These are phyloP conservation scores for Dilophus febrilis DNA, from an alignment of 2,888 invertebrate genomes.

Conservation along the genomic window DNA sequence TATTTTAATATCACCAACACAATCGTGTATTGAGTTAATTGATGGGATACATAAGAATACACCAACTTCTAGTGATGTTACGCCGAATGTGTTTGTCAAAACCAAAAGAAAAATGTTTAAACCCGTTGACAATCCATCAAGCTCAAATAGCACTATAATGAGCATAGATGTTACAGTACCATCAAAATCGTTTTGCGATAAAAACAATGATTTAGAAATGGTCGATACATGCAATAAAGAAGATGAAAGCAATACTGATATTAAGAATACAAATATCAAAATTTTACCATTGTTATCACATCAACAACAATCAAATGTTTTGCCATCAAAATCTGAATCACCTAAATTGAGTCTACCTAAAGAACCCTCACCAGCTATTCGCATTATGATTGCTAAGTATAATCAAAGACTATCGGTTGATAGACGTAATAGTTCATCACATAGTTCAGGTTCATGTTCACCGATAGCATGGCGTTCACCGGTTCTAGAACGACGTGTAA, in stretches of 20 bases:
- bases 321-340: slow-evolving; percentile 19
- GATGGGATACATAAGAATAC: slow-evolving; percentile 11
- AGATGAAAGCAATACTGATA: background rate
- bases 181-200: too few species aligned
- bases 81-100: slow-evolving; percentile 64
- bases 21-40: slow-evolving; percentile 14
- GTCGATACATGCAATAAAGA: background rate
- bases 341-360: slow-evolving; percentile 28
- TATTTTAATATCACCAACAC: slow-evolving; percentile 14
- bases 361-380: slow-evolving; percentile 50
- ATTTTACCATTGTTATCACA: slow-evolving; percentile 38
- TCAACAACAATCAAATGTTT: slow-evolving; percentile 36
- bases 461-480: slow-evolving; percentile 48
- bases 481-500: slow-evolving; percentile 38
- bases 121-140: slow-evolving; percentile 35
- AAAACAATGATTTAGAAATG: slow-evolving; percentile 2
- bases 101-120: slow-evolving; percentile 67
- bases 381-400: slow-evolving; percentile 52
- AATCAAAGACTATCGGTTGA: slow-evolving; percentile 21
- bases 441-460: slow-evolving; percentile 46
- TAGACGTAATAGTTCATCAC: slow-evolving; percentile 25
- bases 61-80: too few species aligned
- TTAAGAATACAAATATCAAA: slow-evolving; percentile 6
- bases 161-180: too few species aligned
- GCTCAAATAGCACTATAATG: too few species aligned